Base-by-base conservation (phyloP, 2,797 vertebrate species). In the Perodicticus potto region DNA sequence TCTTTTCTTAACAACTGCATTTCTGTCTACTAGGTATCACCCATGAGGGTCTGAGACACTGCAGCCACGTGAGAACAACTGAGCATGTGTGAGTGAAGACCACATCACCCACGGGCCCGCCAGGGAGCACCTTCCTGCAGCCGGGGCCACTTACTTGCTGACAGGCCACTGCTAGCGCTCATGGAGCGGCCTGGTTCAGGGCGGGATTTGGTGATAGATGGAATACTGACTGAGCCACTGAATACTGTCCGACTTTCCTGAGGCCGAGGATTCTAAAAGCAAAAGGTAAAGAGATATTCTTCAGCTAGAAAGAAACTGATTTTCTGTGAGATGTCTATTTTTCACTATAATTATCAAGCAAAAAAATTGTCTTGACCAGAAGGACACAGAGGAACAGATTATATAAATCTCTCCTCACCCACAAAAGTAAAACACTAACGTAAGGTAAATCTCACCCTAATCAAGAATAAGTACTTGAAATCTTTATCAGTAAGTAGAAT, bases 191-290 rank as follows among this genome's bases (percentile, higher is more conserved):
- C 99, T 0, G 99, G 99, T 96, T 99, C 99, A 0, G 98, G 99
- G 96, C 99, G 99, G 98, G 99, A 99, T 97, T 99, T 99, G 8
- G 99, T 99, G 98, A 99, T 99, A 16, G 99, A 99, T 1, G 99
- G 99, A 97, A 99, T 99, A 97, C 99, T 99, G 99, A 99, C 99
- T 0, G 99, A 99, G 43, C 99, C 99, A 9, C 99, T 99, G 98
- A 99, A 99, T 32, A 99, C 99, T 0, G 99, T 98, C 40, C 99
- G 99, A 96, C 98, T 99, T 98, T 99, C 99, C 99, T 99, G 99
- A 97, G 99, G 98, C 98, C 99, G 99, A 78, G 99, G 99, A 97
- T 99, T 99, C 99, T 99, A 98, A 86, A 97, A 98, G 96, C 97
- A 94, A 97, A 92, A 92, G 97, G 43, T 97, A 91, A 61, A 96